These are phyloP conservation scores for Catharus minimus DNA, from an alignment of 2,113 vertebrate species.

Conservation along the genomic window DNA sequence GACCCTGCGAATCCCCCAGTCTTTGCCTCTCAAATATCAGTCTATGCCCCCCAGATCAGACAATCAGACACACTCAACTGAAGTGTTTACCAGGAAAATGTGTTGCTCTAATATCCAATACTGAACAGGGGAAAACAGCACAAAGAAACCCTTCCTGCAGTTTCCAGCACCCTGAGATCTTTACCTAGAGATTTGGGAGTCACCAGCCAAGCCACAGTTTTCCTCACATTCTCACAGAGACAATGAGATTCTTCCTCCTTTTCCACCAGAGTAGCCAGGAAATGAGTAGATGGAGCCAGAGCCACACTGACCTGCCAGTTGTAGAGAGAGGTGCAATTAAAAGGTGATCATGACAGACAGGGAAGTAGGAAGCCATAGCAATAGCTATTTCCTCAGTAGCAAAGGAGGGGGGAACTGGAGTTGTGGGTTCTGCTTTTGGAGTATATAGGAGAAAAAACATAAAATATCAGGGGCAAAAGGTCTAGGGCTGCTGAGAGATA, in stretches of 20 bases:
- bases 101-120: neutral
- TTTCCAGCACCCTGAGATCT: neutral
- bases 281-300: constrained; percentile 56
- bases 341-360: neutral
- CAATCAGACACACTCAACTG: neutral
- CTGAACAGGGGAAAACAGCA: neutral
- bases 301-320: constrained; percentile 60
- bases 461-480: neutral
- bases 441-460: neutral
- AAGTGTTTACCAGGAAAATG: neutral
- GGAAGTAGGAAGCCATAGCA: neutral
- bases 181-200: constrained; percentile 74
- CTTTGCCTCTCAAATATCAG: neutral
- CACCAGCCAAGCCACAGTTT: constrained; percentile 72
- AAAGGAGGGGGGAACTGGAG: neutral
- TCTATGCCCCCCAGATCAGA: neutral
- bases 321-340: neutral
- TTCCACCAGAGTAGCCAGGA: constrained; percentile 9
- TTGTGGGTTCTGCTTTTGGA: neutral
- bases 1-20: neutral
- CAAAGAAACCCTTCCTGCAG: neutral
- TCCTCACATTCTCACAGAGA: constrained; percentile 61
- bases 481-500: neutral
- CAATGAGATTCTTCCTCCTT: constrained; percentile 58
- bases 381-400: neutral